These are phyloP conservation scores for Boulengeromyrus knoepffleri DNA, from an alignment of 2,113 vertebrate genomes.

Conservation along the genomic window DNA sequence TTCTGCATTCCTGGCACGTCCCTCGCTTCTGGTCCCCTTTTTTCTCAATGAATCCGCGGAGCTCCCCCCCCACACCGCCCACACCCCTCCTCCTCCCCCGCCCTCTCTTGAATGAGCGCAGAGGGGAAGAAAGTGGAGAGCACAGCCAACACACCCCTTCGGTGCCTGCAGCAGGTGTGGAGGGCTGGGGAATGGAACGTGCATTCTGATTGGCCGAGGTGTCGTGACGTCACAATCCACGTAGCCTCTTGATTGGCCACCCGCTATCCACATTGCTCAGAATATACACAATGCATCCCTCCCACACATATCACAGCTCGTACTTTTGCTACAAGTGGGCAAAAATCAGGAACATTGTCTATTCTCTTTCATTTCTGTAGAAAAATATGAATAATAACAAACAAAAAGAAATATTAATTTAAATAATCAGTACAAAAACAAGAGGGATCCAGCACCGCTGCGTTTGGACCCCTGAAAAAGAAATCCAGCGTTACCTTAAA, in stretches of 20 bases:
- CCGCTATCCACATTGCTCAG: neutral
- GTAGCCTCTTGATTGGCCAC: neutral
- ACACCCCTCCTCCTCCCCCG: neutral
- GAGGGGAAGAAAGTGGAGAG: neutral
- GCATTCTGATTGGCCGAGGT: neutral
- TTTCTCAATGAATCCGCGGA: neutral
- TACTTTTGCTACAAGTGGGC: neutral
- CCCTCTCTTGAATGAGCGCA: neutral
- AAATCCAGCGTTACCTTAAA: neutral
- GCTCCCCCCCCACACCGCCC: neutral
- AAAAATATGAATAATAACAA: neutral
- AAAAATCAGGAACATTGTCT: neutral
- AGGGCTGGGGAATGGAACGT: neutral
- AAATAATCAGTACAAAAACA: neutral
- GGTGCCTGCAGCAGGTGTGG: neutral
- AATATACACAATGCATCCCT: neutral
- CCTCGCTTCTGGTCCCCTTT: neutral
- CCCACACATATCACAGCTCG: neutral
- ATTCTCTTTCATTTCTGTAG: neutral
- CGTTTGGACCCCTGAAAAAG: neutral
- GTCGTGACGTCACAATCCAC: neutral
- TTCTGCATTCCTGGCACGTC: neutral
- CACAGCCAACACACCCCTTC: neutral
- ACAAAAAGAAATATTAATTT: neutral
- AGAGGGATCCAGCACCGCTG: neutral